Base-by-base conservation (phyloP, 2,888 invertebrate genomes). In the Trissolcus japonicus region DNA sequence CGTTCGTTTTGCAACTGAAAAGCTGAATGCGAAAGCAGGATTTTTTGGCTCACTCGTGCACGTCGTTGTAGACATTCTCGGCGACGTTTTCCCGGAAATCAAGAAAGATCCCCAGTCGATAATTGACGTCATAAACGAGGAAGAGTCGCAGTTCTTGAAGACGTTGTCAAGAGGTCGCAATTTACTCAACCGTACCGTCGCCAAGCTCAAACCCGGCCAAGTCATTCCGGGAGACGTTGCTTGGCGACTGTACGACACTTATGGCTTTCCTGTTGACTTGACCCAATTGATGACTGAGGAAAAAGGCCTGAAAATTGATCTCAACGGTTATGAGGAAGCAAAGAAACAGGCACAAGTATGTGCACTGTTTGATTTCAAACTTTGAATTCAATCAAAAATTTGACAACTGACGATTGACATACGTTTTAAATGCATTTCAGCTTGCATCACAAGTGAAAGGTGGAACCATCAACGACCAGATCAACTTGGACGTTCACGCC, bases 211-310 rank as follows among this genome's bases (percentile, higher is more conserved):
- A 59, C 91, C 92, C 1, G 86, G 89, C 4, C 94, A 93, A 86
- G 90, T 92, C 55, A 91, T 99, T 79, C 98, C 98, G 43, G 98
- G 99, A 65, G 97, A 99, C 89, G 94, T 99, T 57, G 98, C 99
- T 0, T 99, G 99, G 99, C 93, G 98, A 71, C 91, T 99, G 67
- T 99, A 99, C 89, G 99, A 99, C 86, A 99, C 99, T 0, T 99
- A 99, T 87, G 99, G 99, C 16, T 99, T 99, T 88, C 99, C 99
- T 0, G 93, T 99, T 63, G 99, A 99, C 91, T 92, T 99, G 79
- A 99, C 99, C 0, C 95, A 95, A 84, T 91, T 99, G 40, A 99
- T 99, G 98, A 95, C 95, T 57, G 99, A 99, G 91, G 99, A 99
- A 90, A 96, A 95, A 85, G 95, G 95, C 0, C 91, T 99, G 4